Conservation (phyloP, 2,797 vertebrate species). For the Aulostomus chinensis region DNA sequence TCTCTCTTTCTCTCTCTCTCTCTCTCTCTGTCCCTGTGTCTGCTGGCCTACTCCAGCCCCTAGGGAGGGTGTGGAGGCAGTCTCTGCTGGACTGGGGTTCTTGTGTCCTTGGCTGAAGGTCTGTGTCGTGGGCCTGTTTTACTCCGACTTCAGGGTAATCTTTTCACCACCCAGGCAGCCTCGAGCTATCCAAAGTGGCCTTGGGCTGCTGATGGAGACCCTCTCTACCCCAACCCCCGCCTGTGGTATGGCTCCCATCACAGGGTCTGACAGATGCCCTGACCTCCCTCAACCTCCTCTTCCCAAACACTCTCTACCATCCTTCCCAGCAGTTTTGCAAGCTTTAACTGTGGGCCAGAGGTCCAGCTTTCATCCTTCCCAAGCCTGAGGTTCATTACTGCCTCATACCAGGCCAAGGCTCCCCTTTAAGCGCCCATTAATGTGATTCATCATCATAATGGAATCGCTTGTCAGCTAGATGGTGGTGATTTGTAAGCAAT, state of each 20-base stretch:
- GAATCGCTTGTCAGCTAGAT: constrained; percentile 44
- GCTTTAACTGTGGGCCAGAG: neutral
- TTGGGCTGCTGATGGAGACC: constrained; percentile 10
- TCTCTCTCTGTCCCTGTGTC: constrained; percentile 25
- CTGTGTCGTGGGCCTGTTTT: constrained; percentile 30
- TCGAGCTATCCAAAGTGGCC: constrained; percentile 12
- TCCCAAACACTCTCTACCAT: neutral
- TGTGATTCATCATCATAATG: constrained; percentile 55
- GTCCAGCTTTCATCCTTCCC: neutral
- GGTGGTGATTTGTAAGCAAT: constrained; percentile 61
- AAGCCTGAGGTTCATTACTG: constrained; percentile 26
- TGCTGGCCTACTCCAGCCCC: constrained; percentile 25
- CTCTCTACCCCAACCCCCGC: neutral
- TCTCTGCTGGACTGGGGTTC: constrained; percentile 17
- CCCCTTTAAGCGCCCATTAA: constrained; percentile 44
- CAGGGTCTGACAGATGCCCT: neutral
- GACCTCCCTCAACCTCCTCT: neutral
- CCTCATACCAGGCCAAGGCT: constrained; percentile 9
- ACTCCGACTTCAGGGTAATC: constrained; percentile 42
- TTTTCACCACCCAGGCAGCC: constrained; percentile 7
- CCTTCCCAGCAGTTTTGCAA: neutral
- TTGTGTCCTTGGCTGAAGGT: constrained; percentile 52
- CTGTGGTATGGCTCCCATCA: neutral
- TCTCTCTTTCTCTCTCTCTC: constrained; percentile 3
- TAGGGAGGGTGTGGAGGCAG: constrained; percentile 20